Evolutionary conservation across 2,113 vertebrate genomes (phyloP), one percentile per base, ranked within the genome.

Genomic region (Hippocampus barbouri): DNA sequence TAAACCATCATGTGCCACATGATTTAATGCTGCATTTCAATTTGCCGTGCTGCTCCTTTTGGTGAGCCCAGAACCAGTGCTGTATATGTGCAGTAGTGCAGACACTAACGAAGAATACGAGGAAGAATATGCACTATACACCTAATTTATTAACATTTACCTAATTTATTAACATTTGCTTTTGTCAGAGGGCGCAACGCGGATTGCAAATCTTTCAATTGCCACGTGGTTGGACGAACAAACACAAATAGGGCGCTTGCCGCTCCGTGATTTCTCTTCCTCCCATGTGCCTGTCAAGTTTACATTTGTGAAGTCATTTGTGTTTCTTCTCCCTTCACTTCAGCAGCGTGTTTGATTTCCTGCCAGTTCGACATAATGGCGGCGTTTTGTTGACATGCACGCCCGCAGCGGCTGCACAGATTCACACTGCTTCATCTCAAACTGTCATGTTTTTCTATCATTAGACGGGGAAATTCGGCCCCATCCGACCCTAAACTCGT

Each of bases 351-450:
- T 73, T 80, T 82, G 77, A 83, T 85, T 83, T 85, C 70, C 70
- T 81, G 72, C 77, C 80, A 82, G 68, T 84, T 82, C 73, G 65
- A 66, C 68, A 75, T 87, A 85, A 87, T 78, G 68, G 73, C 66
- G 38, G 75, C 75, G 76, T 86, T 83, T 69, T 41, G 65, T 79
- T 83, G 74, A 53, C 72, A 59, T 62, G 53, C 66, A 71, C 69
- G 61, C 70, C 68, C 70, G 65, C 71, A 68, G 43, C 71, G 70
- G 69, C 45, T 65, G 40, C 54, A 72, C 51, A 64, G 68, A 74
- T 82, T 79, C 78, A 64, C 69, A 54, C 23, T 18, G 23, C 70
- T 25, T 38, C 40, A 68, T 68, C 73, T 73, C 61, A 60, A 60
- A 64, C 57, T 54, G 62, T 77, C 67, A 68, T 80, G 62, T 72